Base-by-base conservation (phyloP, 37 sponge, comb jelly and placozoan species). In the Hormiphora californensis region DNA sequence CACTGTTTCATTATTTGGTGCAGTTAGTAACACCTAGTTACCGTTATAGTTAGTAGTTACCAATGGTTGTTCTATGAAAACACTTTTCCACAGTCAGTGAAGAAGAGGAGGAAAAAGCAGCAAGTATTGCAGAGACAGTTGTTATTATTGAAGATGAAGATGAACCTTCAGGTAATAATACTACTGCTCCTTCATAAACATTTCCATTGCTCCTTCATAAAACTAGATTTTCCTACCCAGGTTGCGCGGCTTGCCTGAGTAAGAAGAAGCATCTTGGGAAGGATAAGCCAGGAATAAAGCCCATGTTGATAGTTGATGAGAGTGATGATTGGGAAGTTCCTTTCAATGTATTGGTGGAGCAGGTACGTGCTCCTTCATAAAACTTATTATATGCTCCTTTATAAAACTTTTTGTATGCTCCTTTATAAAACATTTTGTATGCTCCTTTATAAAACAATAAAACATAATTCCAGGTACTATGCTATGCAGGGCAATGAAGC, bases 201-300 rank as follows among this genome's bases (percentile, higher is more conserved):
- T n/a, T n/a, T n/a, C n/a, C n/a, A n/a, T n/a, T n/a, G n/a, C n/a
- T n/a, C n/a, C n/a, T n/a, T n/a, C n/a, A n/a, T n/a, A n/a, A n/a
- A n/a, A n/a, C n/a, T n/a, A n/a, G 15, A 9, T 49, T 49, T 15
- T 15, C 53, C 53, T 17, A 5, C 61, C 27, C 61, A 57, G 61
- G 61, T 5, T 57, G 61, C 27, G 61, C 61, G n/a, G 61, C 61
- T 57, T 57, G 61, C 61, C 61, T 57, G n/a, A 57, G 61, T 30
- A 57, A 57, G 61, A 57, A 57, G 61, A 57, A 15, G 23, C 4
- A 28, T 57, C 5, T 57, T 4, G 61, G 61, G 5, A 57, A 57
- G 23, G 27, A 30, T 15, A 12, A 12, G 61, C 4, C 61, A 28
- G 61, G 61, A 5, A 23, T 28, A 30, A 57, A 23, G n/a, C 61